A percentile compares a stretch with the other conserved stretches of the same genome.
Evolutionary conservation across 1,140 invertebrate species (phyloP).

Genomic region (Drosophila arizonae): DNA sequence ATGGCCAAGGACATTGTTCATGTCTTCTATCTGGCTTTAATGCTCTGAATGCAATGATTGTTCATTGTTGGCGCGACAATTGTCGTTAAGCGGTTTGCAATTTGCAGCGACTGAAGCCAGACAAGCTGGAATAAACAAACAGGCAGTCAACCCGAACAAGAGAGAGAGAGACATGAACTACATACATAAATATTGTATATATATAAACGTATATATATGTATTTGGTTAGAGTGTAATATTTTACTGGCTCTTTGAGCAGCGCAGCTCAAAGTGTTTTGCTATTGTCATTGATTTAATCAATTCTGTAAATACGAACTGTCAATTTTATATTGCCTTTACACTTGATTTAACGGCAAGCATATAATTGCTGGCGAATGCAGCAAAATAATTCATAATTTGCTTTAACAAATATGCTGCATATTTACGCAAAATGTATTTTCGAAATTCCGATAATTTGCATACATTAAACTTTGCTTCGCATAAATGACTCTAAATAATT

Average conservation of each 20-base stretch:
- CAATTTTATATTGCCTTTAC: too few species aligned
- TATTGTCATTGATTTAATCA: not conserved
- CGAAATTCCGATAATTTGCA: too few species aligned
- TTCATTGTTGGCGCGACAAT: conserved; percentile 38
- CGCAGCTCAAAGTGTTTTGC: not conserved
- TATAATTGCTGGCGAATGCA: too few species aligned
- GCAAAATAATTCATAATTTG: too few species aligned
- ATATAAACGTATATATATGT: not conserved
- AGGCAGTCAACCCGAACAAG: not conserved
- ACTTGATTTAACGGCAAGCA: too few species aligned
- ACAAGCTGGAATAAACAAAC: conserved; percentile 9
- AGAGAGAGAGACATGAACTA: not conserved
- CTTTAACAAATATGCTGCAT: too few species aligned
- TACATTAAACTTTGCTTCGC: too few species aligned
- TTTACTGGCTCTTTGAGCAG: not conserved
- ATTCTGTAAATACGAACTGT: too few species aligned
- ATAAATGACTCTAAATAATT: too few species aligned
- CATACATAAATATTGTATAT: not conserved
- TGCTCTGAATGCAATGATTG: conserved; percentile 13
- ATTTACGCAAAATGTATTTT: too few species aligned
- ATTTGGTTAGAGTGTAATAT: not conserved
- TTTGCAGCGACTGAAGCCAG: conserved; percentile 12
- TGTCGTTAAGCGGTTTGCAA: conserved; percentile 28
- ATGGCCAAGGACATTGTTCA: conserved; percentile 1
- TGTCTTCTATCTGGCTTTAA: conserved; percentile 2